phyloP scores from a whole-genome alignment of 2,113 vertebrate genomes.

The Peromyscus polionotus region DNA sequence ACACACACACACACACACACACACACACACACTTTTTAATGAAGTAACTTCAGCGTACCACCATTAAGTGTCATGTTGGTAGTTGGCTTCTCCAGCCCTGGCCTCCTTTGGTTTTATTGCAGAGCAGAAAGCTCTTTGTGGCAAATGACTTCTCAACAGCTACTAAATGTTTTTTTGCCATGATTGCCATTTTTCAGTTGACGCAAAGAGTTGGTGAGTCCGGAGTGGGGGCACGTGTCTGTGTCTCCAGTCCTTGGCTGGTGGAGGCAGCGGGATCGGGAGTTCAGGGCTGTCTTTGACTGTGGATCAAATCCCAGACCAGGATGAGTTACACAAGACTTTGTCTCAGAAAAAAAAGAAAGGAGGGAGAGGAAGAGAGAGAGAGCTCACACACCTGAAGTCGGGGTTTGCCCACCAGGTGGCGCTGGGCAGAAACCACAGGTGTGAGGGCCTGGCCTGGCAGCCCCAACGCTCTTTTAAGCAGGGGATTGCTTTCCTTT shows the following conservation, averaged over 20 bases:
- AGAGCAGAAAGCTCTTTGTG: constrained; percentile 16
- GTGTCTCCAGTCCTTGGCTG: no score
- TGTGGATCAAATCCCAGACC: no score
- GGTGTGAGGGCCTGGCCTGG: background rate
- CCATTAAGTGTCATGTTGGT: background rate
- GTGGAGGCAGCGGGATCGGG: background rate
- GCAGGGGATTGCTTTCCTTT: background rate
- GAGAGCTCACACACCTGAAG: background rate
- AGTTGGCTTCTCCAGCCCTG: no score
- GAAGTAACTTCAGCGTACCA: background rate
- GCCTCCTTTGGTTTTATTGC: background rate
- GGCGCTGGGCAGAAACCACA: background rate
- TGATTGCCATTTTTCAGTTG: background rate
- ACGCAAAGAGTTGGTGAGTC: background rate
- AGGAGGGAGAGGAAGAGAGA: background rate
- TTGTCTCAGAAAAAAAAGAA: background rate
- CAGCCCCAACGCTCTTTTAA: fast-evolving
- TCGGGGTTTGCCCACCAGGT: background rate
- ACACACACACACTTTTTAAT: background rate
- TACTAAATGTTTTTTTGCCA: background rate
- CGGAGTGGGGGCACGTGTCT: background rate
- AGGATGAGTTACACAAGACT: no score
- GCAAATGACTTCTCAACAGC: constrained; percentile 4
- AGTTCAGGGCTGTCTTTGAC: background rate
- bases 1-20: background rate